Conservation (phyloP, 2,888 invertebrate species). For the Stenoptilia bipunctidactyla region DNA sequence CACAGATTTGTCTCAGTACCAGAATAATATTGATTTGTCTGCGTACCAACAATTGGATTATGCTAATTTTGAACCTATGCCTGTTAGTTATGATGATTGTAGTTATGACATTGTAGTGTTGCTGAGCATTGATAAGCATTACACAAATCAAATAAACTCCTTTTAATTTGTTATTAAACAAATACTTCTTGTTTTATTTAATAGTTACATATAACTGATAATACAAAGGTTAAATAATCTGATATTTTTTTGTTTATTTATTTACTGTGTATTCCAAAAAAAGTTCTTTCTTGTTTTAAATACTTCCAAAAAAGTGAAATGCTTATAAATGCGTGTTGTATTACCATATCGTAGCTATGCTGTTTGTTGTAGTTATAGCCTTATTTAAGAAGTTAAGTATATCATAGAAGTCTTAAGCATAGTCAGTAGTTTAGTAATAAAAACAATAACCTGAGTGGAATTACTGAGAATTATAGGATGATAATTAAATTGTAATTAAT, state of each 20-base stretch:
- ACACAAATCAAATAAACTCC: conserved; percentile 9
- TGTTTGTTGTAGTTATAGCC: conserved; percentile 15
- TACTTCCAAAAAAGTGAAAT: conserved; percentile 25
- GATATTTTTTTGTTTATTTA: not conserved
- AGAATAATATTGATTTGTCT: conserved; percentile 24
- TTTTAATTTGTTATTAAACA: not conserved
- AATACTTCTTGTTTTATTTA: conserved; percentile 2
- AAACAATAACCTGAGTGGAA: no score
- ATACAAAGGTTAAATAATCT: no score
- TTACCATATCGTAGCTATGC: conserved; percentile 59
- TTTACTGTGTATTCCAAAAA: no score
- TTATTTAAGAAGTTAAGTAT: no score
- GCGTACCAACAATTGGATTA: conserved; percentile 50
- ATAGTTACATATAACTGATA: no score
- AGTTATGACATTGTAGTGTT: conserved; percentile 16
- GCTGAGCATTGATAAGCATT: conserved; percentile 33
- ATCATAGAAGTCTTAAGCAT: no score
- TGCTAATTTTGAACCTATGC: conserved; percentile 48
- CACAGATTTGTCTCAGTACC: conserved; percentile 21
- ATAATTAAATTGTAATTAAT: no score
- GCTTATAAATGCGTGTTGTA: conserved; percentile 36
- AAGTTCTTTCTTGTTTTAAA: no score
- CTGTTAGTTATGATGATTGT: conserved; percentile 44
- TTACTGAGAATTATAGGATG: no score
- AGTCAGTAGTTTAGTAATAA: no score